These are phyloP conservation scores for Amazonetta brasiliensis DNA, from an alignment of 2,797 vertebrate species.

Conservation along the genomic window DNA sequence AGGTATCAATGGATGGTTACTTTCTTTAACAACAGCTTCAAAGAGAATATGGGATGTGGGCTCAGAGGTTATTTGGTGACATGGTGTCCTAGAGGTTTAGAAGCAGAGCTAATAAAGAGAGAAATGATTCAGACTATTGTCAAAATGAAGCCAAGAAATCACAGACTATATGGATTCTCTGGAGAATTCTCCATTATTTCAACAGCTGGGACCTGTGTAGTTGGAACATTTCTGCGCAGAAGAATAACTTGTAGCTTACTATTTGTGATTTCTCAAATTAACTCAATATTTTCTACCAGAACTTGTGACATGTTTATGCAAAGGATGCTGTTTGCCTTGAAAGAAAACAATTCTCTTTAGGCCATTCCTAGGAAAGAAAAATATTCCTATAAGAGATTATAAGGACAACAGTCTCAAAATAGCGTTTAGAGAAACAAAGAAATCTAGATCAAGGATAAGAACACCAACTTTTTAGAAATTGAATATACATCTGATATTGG, in stretches of 20 bases:
- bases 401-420: not conserved
- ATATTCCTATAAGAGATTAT: not conserved
- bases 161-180: not conserved
- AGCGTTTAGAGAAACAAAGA: not conserved
- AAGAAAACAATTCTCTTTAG: not conserved
- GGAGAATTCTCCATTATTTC: not conserved
- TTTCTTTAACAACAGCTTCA: not conserved
- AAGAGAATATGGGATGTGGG: not conserved
- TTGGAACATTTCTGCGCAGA: not conserved
- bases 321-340: not conserved
- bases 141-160: not conserved
- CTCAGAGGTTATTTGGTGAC: not conserved
- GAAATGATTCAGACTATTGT: not conserved
- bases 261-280: not conserved
- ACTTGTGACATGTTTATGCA: not conserved
- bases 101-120: slow-evolving; percentile 1
- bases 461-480: not conserved
- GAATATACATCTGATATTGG: not conserved
- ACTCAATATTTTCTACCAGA: not conserved
- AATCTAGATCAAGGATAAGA: not conserved
- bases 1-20: not conserved
- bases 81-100: not conserved
- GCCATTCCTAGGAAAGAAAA: not conserved
- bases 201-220: not conserved
- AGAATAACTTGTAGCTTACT: not conserved